These are phyloP conservation scores for Julus scanicus DNA, from an alignment of 2,888 invertebrate species.

Conservation along the genomic window DNA sequence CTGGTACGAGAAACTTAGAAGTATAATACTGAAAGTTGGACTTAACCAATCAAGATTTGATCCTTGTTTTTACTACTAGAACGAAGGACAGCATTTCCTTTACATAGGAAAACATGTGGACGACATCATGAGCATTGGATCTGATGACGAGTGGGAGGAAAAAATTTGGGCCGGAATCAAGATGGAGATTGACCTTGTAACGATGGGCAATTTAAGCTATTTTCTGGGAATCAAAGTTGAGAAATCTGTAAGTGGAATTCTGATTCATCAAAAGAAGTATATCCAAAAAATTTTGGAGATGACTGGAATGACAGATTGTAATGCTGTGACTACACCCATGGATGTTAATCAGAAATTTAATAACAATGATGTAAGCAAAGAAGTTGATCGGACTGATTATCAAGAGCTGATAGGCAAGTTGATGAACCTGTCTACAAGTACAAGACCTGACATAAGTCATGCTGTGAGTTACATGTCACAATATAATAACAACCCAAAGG, in stretches of 20 bases:
- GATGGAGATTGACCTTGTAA: background rate
- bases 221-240: background rate
- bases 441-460: background rate
- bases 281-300: background rate
- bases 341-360: background rate
- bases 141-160: background rate
- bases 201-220: background rate
- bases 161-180: background rate
- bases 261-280: background rate
- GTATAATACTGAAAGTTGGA: background rate
- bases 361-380: background rate
- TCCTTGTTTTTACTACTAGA: background rate
- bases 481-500: background rate
- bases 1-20: background rate
- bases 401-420: background rate
- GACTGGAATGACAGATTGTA: background rate
- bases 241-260: background rate
- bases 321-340: background rate
- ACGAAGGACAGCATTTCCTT: background rate
- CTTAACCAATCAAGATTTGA: background rate
- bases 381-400: background rate
- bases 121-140: background rate
- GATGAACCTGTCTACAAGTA: background rate
- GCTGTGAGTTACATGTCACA: background rate
- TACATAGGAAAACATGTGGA: background rate